These are phyloP conservation scores for Synergus japonicus DNA, from an alignment of 2,888 invertebrate species.

Conservation along the genomic window DNA sequence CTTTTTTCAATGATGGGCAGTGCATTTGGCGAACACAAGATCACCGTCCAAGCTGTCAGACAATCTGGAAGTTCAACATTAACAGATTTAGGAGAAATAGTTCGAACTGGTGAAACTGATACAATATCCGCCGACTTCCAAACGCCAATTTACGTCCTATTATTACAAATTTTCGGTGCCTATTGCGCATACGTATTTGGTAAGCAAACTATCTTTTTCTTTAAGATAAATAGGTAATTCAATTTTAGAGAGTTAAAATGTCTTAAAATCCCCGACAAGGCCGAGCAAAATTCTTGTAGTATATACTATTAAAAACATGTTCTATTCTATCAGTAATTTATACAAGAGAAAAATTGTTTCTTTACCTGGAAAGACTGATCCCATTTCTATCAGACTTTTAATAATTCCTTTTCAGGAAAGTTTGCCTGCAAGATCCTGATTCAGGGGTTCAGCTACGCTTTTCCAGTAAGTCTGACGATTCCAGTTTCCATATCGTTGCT, in stretches of 20 bases:
- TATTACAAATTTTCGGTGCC: constrained; percentile 90
- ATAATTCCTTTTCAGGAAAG: constrained; percentile 81
- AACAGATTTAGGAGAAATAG: constrained; percentile 87
- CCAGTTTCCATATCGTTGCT: constrained; percentile 92
- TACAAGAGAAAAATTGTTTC: not conserved
- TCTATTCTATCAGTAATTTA: no score
- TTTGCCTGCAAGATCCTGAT: constrained; percentile 98
- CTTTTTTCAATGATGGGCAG: constrained; percentile 87
- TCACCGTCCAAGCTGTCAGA: constrained; percentile 86
- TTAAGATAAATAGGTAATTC: not conserved
- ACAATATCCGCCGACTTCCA: constrained; percentile 85
- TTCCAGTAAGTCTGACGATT: constrained; percentile 95
- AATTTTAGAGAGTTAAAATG: no score
- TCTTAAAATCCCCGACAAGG: no score
- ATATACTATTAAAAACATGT: no score
- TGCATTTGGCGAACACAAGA: constrained; percentile 88
- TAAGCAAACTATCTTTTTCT: constrained; percentile 59
- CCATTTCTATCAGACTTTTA: constrained; percentile 6
- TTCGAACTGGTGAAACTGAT: constrained; percentile 87
- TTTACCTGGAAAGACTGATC: constrained; percentile 2
- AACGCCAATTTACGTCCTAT: constrained; percentile 86
- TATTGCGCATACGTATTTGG: constrained; percentile 94
- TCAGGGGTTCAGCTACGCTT: constrained; percentile 97
- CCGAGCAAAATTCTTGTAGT: no score
- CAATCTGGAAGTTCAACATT: constrained; percentile 75